Base-by-base conservation (phyloP, 2,888 invertebrate genomes). In the Diaphora mendica region DNA sequence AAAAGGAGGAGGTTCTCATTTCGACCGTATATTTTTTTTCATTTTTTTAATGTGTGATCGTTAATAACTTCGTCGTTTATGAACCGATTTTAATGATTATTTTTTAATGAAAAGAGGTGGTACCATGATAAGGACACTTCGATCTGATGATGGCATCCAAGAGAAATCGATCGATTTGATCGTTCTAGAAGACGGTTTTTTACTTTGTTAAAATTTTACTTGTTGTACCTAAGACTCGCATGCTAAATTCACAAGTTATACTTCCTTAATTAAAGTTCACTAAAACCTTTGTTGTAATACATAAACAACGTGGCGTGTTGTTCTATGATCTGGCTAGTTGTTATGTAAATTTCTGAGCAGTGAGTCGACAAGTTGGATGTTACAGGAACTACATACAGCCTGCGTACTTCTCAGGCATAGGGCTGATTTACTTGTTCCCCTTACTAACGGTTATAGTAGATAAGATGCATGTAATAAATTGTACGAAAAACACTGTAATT, bases 311-410 rank as follows among this genome's bases (percentile, higher is more conserved):
- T 51, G 11, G 55, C 42, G 30, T 51, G 59, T 68, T 65, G 64
- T 70, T 69, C 59, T 23, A 35, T 51, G 71, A 67, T 72, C 74
- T 39, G 39, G 62, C 70, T 72, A 33, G 73, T 69, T 79, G 71
- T 76, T 77, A 85, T 85, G 78, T 77, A 83, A 83, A 82, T 79
- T 79, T 73, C 73, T 64, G 74, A 65, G 48, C 76, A 72, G 79
- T 81, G 81, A 81, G 79, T 79, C 77, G 73, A 76, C 82, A 78
- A 78, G 70, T 79, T 79, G 67, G 78, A 78, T 79, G 77, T 79
- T 75, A 71, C 26, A 70, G 64, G 66, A 82, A 85, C 77, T 79
- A 80, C 71, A 76, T 69, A 73, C 39, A 71, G 67, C 55, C 65
- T 59, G 44, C 66, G 51, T 67, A 73, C 44, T 75, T 70, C 33